These are phyloP conservation scores for Alcis repandata DNA, from an alignment of 2,888 invertebrate species.

Conservation along the genomic window DNA sequence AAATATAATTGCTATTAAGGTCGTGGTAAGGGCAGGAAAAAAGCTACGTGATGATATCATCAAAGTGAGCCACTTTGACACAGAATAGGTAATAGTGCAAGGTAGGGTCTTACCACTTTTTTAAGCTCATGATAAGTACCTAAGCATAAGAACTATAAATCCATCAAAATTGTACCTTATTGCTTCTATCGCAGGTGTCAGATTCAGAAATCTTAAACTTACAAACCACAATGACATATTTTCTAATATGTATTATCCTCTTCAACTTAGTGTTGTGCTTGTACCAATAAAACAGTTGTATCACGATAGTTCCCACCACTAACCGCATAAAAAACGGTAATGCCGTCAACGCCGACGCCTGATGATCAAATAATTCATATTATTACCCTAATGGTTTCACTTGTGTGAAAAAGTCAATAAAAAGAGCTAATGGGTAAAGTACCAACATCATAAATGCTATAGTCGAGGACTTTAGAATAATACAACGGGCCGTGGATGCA, in stretches of 20 bases:
- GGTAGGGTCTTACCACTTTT: too few relatives aligned
- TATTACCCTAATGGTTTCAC: conserved; percentile 7
- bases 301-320: conserved; percentile 73
- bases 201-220: conserved; percentile 60
- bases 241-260: conserved; percentile 68
- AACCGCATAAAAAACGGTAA: conserved; percentile 76
- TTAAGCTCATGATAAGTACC: too few relatives aligned
- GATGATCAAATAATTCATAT: conserved; percentile 43
- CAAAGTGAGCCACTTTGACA: too few relatives aligned
- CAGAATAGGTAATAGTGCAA: too few relatives aligned
- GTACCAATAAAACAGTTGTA: conserved; percentile 76
- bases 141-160: background rate
- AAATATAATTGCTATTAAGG: too few relatives aligned
- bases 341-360: conserved; percentile 78
- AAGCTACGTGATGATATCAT: too few relatives aligned
- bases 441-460: conserved; percentile 73
- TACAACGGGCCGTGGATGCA: conserved; percentile 77
- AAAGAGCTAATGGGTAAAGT: conserved; percentile 11
- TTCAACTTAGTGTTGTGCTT: conserved; percentile 62
- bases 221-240: conserved; percentile 82
- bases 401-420: conserved; percentile 12
- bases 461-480: conserved; percentile 67
- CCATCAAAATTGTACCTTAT: conserved; percentile 1
- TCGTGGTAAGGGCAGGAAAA: too few relatives aligned
- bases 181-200: background rate